Conservation (phyloP, 1,140 invertebrate genomes). For the Thaumetopoea pityocampa region DNA sequence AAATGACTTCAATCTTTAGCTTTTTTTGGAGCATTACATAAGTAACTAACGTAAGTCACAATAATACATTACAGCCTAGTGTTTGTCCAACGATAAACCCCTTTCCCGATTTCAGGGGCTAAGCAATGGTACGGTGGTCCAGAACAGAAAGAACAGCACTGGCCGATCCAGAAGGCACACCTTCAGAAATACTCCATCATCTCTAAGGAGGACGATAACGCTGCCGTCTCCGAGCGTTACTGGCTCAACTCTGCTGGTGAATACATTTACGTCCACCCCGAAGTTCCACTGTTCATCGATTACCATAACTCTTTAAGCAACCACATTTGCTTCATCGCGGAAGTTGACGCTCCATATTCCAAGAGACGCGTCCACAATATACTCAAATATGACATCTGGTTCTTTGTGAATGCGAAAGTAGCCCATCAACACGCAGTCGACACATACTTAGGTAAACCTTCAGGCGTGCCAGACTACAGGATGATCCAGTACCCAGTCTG, state of each 20-base stretch:
- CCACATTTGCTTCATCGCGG: constrained; percentile 79
- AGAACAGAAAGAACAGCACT: constrained; percentile 78
- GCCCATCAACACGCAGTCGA: constrained; percentile 81
- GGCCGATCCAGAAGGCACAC: constrained; percentile 80
- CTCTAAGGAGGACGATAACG: constrained; percentile 79
- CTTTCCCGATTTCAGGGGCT: constrained; percentile 25
- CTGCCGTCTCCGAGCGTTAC: constrained; percentile 84
- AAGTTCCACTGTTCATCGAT: constrained; percentile 84
- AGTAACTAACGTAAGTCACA: too few relatives aligned
- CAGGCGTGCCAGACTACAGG: constrained; percentile 80
- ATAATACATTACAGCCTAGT: too few relatives aligned
- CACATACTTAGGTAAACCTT: constrained; percentile 80
- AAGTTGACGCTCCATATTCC: constrained; percentile 77
- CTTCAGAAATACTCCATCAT: constrained; percentile 79
- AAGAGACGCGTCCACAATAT: constrained; percentile 45
- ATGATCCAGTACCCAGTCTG: constrained; percentile 91
- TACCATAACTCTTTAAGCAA: constrained; percentile 78
- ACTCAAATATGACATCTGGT: constrained; percentile 80
- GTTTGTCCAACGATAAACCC: too few relatives aligned
- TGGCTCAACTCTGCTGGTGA: constrained; percentile 87
- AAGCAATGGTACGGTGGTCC: constrained; percentile 79
- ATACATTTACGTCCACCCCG: constrained; percentile 79
- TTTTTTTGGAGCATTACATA: not conserved
- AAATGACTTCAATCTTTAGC: too few relatives aligned
- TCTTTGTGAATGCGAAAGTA: constrained; percentile 77